These are phyloP conservation scores for Camelus dromedarius DNA, from an alignment of 2,113 vertebrate species.

Conservation along the genomic window DNA sequence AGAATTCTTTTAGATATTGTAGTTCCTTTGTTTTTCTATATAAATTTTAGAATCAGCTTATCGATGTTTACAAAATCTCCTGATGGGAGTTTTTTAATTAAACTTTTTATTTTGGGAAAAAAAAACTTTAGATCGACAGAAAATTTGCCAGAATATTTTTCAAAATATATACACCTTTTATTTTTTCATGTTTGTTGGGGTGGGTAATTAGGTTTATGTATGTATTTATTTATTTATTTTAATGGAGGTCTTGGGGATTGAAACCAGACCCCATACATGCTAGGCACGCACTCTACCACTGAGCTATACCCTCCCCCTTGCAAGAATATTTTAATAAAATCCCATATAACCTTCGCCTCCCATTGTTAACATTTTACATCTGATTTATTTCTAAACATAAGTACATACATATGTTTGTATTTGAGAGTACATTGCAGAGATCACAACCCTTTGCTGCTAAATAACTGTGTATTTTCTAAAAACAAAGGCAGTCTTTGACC, in stretches of 20 bases:
- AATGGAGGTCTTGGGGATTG: too few relatives aligned
- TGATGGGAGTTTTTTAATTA: background rate
- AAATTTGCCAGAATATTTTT: background rate
- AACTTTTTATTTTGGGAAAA: background rate
- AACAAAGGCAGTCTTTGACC: background rate
- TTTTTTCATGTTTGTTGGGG: too few relatives aligned
- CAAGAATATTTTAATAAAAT: slow-evolving; percentile 14
- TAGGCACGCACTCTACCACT: too few relatives aligned
- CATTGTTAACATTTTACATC: background rate
- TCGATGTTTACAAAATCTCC: background rate
- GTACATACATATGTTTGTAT: background rate
- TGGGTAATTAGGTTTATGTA: too few relatives aligned
- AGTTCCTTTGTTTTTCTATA: background rate
- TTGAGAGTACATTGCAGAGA: slow-evolving; percentile 12
- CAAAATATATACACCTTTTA: too few relatives aligned
- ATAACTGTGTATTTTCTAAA: background rate
- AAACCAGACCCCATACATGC: too few relatives aligned
- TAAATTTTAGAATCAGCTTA: background rate
- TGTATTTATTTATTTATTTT: too few relatives aligned
- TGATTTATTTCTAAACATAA: slow-evolving; percentile 33
- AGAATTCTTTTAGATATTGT: background rate
- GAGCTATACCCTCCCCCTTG: too few relatives aligned
- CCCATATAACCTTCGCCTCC: background rate
- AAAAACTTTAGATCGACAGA: background rate
- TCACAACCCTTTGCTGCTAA: background rate